A percentile compares a stretch with the other conserved stretches of the same genome.
Evolutionary conservation across 2,797 vertebrate species (phyloP).

Genomic region (Trematocara caparti): DNA sequence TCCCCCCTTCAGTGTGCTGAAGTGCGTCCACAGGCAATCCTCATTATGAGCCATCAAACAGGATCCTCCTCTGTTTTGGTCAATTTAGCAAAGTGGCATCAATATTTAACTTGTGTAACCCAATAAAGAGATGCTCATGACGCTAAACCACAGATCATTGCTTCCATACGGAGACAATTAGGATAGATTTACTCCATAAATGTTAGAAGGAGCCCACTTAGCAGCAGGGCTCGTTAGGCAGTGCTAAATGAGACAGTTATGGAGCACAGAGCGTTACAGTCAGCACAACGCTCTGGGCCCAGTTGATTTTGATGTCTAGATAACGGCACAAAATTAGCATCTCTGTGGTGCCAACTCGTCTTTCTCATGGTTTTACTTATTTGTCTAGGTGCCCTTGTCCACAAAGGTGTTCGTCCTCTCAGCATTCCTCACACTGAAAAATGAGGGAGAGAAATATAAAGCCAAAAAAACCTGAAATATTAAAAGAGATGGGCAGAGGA

Average conservation of each 20-base stretch:
- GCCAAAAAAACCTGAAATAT: neutral
- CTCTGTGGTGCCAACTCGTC: neutral
- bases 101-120: conserved; percentile 21
- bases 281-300: neutral
- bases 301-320: conserved; percentile 1
- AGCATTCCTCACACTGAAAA: neutral
- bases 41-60: conserved; percentile 8
- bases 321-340: neutral
- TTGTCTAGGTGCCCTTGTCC: conserved; percentile 1
- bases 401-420: neutral
- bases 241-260: conserved; percentile 13
- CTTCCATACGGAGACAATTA: conserved; percentile 58
- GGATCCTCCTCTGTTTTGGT: neutral
- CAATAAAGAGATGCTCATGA: conserved; percentile 14
- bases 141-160: conserved; percentile 22
- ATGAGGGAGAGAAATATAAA: neutral
- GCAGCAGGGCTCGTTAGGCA: conserved; percentile 25
- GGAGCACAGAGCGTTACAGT: neutral
- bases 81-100: conserved; percentile 2
- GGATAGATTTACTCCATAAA: conserved; percentile 51
- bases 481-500: conserved; percentile 15
- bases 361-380: neutral
- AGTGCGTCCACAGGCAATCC: neutral
- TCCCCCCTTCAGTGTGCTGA: neutral
- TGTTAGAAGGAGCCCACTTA: conserved; percentile 1